Percentiles rank a stretch among this genome's conserved stretches.
Conservation (phyloP, 2,888 invertebrate genomes). For the Cepaea hortensis region DNA sequence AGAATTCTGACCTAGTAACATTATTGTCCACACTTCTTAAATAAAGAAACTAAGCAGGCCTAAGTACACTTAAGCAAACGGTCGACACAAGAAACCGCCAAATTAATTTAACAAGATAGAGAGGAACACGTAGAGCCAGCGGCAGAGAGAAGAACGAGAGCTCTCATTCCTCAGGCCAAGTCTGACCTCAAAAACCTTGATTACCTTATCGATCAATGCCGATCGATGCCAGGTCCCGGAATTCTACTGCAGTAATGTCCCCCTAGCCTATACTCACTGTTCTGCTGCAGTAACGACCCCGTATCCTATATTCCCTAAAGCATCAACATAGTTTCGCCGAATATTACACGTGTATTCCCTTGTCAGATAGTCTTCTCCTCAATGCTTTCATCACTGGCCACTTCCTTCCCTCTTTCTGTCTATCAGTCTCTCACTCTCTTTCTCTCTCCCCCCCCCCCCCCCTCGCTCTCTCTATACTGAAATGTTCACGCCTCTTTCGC, state of each 20-base stretch:
- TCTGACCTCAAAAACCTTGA: constrained; percentile 25
- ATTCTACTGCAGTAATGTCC: constrained; percentile 12
- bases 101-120: neutral
- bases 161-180: constrained; percentile 5
- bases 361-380: too few species aligned
- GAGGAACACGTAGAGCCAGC: constrained; percentile 1
- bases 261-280: neutral
- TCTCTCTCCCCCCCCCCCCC: neutral
- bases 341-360: too few species aligned
- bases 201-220: constrained; percentile 34
- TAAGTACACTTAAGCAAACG: neutral
- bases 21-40: too few species aligned
- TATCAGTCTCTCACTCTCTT: neutral
- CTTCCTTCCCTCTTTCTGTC: neutral
- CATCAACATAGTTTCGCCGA: neutral
- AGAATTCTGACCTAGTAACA: too few species aligned
- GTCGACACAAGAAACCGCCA: neutral
- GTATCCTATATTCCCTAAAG: neutral
- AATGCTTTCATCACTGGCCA: too few species aligned
- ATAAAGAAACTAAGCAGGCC: neutral
- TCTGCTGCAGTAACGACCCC: neutral
- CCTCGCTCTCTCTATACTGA: neutral
- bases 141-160: neutral
- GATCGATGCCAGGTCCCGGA: constrained; percentile 21
- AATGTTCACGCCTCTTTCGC: neutral